Evolutionary conservation across 2,888 invertebrate species (phyloP).

Genomic region (Galeopsomyia nigrocyanea): DNA sequence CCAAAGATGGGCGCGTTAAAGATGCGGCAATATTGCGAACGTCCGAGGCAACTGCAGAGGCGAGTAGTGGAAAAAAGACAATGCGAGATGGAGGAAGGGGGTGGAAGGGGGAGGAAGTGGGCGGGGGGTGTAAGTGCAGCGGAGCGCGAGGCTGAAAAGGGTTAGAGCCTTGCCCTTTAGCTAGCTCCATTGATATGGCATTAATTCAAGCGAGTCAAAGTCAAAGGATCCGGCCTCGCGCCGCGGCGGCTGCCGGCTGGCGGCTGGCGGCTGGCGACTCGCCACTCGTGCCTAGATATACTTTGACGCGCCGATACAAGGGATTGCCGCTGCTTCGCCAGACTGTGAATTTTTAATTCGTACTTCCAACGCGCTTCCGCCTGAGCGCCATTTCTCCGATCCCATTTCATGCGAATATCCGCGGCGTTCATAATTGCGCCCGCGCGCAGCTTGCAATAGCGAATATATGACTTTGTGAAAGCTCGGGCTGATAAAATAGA

Average conservation of each 20-base stretch:
- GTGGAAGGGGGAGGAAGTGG: too few species aligned
- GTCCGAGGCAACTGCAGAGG: neutral
- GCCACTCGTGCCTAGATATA: too few species aligned
- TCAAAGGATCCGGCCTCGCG: slow-evolving; percentile 56
- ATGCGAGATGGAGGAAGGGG: too few species aligned
- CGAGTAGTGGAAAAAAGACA: neutral
- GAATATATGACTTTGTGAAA: neutral
- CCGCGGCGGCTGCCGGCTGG: neutral
- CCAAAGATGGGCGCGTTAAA: slow-evolving; percentile 30
- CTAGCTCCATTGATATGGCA: slow-evolving; percentile 58
- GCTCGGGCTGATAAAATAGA: neutral
- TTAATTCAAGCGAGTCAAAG: slow-evolving; percentile 59
- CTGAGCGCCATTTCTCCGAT: neutral
- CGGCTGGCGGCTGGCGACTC: too few species aligned
- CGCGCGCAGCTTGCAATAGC: neutral
- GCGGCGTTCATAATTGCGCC: neutral
- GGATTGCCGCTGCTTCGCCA: neutral
- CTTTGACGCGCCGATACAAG: neutral
- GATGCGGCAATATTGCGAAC: neutral
- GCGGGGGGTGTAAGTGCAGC: too few species aligned
- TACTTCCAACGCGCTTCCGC: neutral
- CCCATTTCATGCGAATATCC: slow-evolving; percentile 4
- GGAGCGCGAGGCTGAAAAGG: too few species aligned
- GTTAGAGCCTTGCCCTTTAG: too few species aligned
- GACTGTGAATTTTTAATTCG: slow-evolving; percentile 8